A percentile compares a stretch with the other conserved stretches of the same genome.
Evolutionary conservation across 2,888 invertebrate species (phyloP).

Genomic region (Diplazon laetatorius): DNA sequence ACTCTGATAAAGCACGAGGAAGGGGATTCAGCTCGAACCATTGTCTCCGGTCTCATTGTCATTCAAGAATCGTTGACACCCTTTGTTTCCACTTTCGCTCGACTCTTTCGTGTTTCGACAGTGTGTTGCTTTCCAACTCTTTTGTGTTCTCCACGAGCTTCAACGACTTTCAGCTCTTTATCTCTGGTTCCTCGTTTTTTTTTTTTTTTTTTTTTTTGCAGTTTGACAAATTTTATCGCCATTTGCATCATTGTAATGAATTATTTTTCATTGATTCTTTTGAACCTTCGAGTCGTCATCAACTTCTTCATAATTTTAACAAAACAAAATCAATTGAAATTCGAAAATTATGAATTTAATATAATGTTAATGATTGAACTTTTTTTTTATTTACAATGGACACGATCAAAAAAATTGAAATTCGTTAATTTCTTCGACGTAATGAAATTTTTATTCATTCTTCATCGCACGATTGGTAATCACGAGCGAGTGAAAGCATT

Average conservation of each 20-base stretch:
- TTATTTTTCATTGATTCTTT: too few species aligned
- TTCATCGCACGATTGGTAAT: neutral
- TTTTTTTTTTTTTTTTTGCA: too few species aligned
- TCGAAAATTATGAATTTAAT: too few species aligned
- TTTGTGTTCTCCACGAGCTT: neutral
- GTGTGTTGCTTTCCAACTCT: constrained; percentile 9
- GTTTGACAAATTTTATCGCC: too few species aligned
- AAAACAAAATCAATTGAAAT: too few species aligned
- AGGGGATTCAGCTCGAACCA: neutral
- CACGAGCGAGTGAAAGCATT: constrained; percentile 31
- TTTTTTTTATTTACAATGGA: neutral
- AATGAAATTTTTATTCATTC: constrained; percentile 1
- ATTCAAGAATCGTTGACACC: constrained; percentile 37
- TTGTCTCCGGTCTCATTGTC: constrained; percentile 28
- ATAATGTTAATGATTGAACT: too few species aligned
- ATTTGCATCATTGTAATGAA: too few species aligned
- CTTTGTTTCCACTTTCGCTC: constrained; percentile 22
- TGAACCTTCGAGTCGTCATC: too few species aligned
- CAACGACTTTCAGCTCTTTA: too few species aligned
- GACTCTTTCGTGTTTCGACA: neutral
- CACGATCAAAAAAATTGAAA: neutral
- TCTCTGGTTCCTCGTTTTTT: too few species aligned
- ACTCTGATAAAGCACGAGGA: neutral
- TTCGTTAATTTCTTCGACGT: neutral
- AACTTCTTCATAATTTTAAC: too few species aligned